Base-by-base conservation (phyloP, 64 coral and sea anemone species). In the Dendrophyllia cribrosa region DNA sequence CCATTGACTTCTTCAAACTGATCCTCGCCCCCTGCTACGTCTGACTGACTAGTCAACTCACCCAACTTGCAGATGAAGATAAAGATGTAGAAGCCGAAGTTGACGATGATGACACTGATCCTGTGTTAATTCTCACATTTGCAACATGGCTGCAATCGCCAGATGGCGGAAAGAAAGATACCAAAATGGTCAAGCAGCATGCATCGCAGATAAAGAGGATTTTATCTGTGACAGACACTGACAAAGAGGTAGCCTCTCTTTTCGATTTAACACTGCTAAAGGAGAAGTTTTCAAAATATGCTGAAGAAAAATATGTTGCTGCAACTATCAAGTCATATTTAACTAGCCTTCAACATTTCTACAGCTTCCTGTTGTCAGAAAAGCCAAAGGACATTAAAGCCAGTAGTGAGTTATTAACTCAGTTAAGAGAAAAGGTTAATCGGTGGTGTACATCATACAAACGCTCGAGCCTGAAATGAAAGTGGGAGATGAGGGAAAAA, bases 121-220 rank as follows among this genome's bases (percentile, higher is more conserved):
- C 71, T 63, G 78, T 58, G 58, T 51, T 88, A 26, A 44, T 95
- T 52, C 64, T 79, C 52, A 55, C 53, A 43, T 50, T 91, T 81
- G 16, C 19, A 43, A 78, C 87, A 49, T 95, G 93, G 93, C 22
- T 95, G 59, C 53, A 74, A 67, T 91, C 81, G 61, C 89, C 82
- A 51, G 88, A 95, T 58, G 93, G 93, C 19, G 74, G 75, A 26
- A 90, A 88, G 66, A 77, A 87, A 26, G 89, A 91, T 69, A 63
- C 17, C 59, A 95, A 78, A 75, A 95, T 75, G 10, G 74, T 76
- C 58, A 72, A 79, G 45, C 94, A 95, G 72, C 94, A 91, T 65
- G 82, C 56, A 3, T 86, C 66, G 25, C 83, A 91, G 67, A 24
- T 95, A n/a, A 85, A 75, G 25, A 85, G 52, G 70, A 83, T 96